A percentile compares a stretch with the other conserved stretches of the same genome.
Evolutionary conservation across 2,113 vertebrate genomes (phyloP).

Genomic region (Catharus minimus): DNA sequence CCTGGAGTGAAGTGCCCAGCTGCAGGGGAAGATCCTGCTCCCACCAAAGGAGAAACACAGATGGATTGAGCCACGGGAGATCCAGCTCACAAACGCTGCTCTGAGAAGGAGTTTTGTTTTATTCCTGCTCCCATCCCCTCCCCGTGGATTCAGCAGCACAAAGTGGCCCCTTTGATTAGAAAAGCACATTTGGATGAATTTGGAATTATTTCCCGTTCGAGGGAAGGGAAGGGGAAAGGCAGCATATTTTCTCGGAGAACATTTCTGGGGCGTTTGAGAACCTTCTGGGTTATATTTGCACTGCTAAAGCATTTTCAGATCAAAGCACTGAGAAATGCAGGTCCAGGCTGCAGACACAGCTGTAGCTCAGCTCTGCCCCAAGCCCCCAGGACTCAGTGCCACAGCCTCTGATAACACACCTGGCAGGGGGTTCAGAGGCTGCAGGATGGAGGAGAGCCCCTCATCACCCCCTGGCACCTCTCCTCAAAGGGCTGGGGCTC

Average conservation of each 20-base stretch:
- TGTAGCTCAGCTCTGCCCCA: background rate
- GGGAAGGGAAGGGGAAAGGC: background rate
- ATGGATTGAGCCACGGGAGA: constrained; percentile 18
- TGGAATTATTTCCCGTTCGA: background rate
- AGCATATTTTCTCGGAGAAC: background rate
- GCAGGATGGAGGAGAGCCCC: background rate
- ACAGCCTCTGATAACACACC: background rate
- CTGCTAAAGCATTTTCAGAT: background rate
- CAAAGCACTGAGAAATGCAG: background rate
- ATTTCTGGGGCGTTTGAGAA: constrained; percentile 15
- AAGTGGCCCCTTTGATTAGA: constrained; percentile 50
- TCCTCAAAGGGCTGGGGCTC: background rate
- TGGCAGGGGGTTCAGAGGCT: background rate
- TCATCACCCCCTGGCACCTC: background rate
- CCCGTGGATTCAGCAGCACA: constrained; percentile 4
- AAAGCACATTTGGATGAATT: constrained; percentile 40
- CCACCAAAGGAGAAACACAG: background rate
- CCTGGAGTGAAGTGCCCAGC: constrained; percentile 7
- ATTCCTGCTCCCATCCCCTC: background rate
- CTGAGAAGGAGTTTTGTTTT: constrained; percentile 22
- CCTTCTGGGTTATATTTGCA: constrained; percentile 6
- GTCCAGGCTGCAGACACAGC: background rate
- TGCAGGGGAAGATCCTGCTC: constrained; percentile 2
- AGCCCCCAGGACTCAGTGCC: background rate
- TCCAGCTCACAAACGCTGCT: background rate